phyloP scores from a whole-genome alignment of 2,888 invertebrate genomes.

The Balanococcus diminutus region DNA sequence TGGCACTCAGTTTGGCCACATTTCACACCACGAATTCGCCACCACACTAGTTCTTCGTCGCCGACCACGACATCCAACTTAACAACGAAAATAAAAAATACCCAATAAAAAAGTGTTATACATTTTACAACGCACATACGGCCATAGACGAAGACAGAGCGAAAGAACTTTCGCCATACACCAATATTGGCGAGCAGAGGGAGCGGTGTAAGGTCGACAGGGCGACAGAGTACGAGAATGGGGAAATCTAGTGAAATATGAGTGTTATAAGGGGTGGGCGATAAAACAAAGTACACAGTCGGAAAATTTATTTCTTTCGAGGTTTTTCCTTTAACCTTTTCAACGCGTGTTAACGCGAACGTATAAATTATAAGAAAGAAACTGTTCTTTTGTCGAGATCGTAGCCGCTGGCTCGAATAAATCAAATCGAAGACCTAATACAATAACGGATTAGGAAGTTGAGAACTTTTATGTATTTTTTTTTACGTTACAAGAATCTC shows the following conservation, averaged over 20 bases:
- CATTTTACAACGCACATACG: too few relatives aligned
- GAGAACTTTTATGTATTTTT: conserved; percentile 42
- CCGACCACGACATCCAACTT: too few relatives aligned
- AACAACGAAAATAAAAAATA: too few relatives aligned
- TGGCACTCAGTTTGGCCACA: too few relatives aligned
- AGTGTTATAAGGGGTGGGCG: conserved; percentile 23
- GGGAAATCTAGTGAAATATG: conserved; percentile 39
- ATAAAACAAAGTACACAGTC: conserved; percentile 40
- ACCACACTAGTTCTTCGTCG: too few relatives aligned
- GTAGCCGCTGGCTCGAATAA: conserved; percentile 38
- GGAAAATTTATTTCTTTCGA: conserved; percentile 43
- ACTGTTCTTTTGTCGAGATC: conserved; percentile 40
- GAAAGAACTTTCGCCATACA: neutral
- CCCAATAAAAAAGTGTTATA: too few relatives aligned
- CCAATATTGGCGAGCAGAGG: too few relatives aligned
- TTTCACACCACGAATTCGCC: too few relatives aligned
- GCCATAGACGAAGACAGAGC: neutral
- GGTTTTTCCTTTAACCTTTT: conserved; percentile 39
- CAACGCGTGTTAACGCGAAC: conserved; percentile 36
- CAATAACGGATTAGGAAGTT: conserved; percentile 40
- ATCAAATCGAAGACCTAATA: conserved; percentile 44
- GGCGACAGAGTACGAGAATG: neutral
- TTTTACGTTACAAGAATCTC: conserved; percentile 34
- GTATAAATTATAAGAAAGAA: conserved; percentile 39
- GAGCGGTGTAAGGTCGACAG: neutral